Base-by-base conservation (phyloP, 2,113 vertebrate species). In the Passer montanus region DNA sequence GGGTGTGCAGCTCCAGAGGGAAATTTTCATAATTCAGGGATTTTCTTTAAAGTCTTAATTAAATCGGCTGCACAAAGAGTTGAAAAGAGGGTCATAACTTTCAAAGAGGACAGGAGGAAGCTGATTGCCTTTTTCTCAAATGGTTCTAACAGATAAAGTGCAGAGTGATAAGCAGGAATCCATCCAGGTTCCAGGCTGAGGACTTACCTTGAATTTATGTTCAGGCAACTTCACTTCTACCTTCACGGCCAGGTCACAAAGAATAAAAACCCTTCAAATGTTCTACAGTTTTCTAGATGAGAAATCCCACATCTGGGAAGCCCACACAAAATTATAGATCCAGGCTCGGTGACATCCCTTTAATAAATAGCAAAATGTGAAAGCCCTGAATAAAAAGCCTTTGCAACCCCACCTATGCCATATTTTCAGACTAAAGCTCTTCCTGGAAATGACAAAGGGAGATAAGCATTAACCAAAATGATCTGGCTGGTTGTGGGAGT, bases 61-160 rank as follows among this genome's bases (percentile, higher is more conserved):
- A 63, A 90, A 72, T 37, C 0, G 0, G 14, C 27, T 39, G 12
- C 53, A 43, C 0, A 0, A 77, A 77, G 22, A 75, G 16, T 46
- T 19, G 41, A 73, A n/a, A 68, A 79, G 33, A 56, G 28, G 11
- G 20, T 62, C 17, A 6, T 6, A 35, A 46, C 15, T 72, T 83
- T 41, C 3, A 22, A n/a, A 84, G 35, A 41, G 33, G 27, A 33
- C 49, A 72, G n/a, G 81, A 76, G 9, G 46, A 74, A 84, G 13
- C 23, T 2, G 22, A 20, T 66, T 62, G 26, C 16, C 15, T 53
- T 49, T 23, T 76, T 53, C 35, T 68, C 35, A 28, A 28, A 13
- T 33, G 37, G 18, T 55, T 60, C 16, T 44, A 33, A 39, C 15
- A 47, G 27, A 43, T 19, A 20, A 66, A 74, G 18, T 21, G 5